These are phyloP conservation scores for Scaptomyza pallida DNA, from an alignment of 1,140 invertebrate species.

Conservation along the genomic window DNA sequence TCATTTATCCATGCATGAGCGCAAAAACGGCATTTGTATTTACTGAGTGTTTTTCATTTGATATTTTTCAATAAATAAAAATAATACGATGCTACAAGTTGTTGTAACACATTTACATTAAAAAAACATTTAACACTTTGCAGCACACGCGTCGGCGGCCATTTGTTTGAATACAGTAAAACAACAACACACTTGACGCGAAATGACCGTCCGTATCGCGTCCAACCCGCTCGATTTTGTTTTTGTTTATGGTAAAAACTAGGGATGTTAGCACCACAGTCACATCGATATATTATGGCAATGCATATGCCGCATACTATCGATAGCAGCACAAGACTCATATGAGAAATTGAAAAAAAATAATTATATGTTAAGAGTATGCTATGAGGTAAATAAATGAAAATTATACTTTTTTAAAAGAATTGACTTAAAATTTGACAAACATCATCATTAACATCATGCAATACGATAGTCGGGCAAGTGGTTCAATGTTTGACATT, in stretches of 20 bases:
- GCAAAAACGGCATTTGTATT: slow-evolving; percentile 32
- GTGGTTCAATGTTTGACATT: slow-evolving; percentile 18
- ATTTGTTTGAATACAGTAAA: slow-evolving; percentile 56
- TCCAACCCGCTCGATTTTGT: slow-evolving; percentile 35
- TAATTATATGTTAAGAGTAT: too few relatives aligned
- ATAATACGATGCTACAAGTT: slow-evolving; percentile 7
- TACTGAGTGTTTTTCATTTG: slow-evolving; percentile 24
- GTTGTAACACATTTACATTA: slow-evolving; percentile 23
- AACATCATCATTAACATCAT: background rate
- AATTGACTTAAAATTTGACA: background rate
- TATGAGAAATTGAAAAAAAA: too few relatives aligned
- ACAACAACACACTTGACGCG: slow-evolving; percentile 35
- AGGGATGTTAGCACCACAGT: slow-evolving; percentile 25
- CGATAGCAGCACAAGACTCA: background rate
- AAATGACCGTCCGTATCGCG: slow-evolving; percentile 34
- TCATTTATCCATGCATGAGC: background rate
- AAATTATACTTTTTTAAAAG: too few relatives aligned
- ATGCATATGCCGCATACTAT: background rate
- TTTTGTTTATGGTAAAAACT: slow-evolving; percentile 48
- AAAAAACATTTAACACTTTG: slow-evolving; percentile 36
- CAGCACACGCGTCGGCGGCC: slow-evolving; percentile 41
- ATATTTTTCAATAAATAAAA: slow-evolving; percentile 28
- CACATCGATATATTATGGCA: slow-evolving; percentile 6
- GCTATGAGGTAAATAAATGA: background rate
- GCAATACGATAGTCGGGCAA: background rate